These are phyloP conservation scores for Epinotia demarniana DNA, from an alignment of 2,888 invertebrate genomes.

Conservation along the genomic window DNA sequence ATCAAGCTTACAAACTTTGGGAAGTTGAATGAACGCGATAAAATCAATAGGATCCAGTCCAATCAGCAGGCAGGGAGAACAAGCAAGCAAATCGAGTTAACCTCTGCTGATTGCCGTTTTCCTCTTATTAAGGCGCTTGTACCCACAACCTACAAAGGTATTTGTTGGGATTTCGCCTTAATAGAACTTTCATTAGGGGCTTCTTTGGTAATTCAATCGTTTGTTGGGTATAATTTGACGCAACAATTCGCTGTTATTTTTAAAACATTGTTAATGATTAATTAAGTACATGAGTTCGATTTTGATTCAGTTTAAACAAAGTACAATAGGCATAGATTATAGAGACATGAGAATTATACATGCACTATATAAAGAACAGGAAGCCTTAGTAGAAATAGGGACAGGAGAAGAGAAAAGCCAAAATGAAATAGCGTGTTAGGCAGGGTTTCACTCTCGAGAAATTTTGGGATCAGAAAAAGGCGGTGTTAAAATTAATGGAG, in stretches of 20 bases:
- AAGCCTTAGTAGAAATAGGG: no score
- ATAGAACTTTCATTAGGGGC: constrained; percentile 14
- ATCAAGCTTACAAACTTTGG: constrained; percentile 30
- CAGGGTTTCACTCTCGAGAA: no score
- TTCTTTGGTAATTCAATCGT: background rate
- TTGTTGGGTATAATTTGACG: background rate
- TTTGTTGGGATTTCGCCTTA: constrained; percentile 11
- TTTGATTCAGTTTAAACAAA: background rate
- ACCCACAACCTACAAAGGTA: constrained; percentile 31
- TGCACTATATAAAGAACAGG: no score
- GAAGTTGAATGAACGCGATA: constrained; percentile 32
- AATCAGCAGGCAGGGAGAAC: constrained; percentile 41
- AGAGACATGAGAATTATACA: no score
- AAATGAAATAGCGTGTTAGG: no score
- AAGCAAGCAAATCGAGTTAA: constrained; percentile 44
- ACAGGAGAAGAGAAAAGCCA: no score
- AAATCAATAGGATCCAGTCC: constrained; percentile 34
- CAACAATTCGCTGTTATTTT: no score
- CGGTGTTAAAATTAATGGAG: no score
- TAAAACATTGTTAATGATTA: no score
- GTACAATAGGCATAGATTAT: no score
- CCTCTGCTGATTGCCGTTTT: constrained; percentile 43
- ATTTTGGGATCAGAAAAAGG: no score
- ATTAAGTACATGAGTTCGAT: no score
- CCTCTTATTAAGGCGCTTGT: constrained; percentile 44